phyloP scores from a whole-genome alignment of 2,113 vertebrate species.

The Sylvietta virens region DNA sequence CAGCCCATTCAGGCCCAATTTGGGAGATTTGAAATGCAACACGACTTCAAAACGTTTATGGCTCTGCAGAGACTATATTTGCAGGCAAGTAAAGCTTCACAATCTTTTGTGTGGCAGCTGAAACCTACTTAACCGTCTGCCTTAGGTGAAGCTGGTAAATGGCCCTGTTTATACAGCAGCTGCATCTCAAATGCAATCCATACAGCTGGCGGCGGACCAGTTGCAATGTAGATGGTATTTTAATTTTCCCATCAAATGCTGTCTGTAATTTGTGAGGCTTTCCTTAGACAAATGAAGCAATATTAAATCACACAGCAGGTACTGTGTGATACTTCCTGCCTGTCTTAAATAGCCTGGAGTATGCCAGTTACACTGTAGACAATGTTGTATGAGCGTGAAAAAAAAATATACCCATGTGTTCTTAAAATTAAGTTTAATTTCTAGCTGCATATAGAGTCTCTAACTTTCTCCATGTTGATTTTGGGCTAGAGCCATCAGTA shows the following conservation, averaged over 20 bases:
- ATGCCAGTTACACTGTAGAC: not conserved
- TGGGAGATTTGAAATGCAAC: constrained; percentile 11
- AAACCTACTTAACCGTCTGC: constrained; percentile 35
- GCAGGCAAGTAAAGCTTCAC: not conserved
- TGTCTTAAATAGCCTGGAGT: not conserved
- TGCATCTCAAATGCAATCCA: constrained; percentile 39
- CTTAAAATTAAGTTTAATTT: constrained; percentile 47
- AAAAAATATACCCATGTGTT: constrained; percentile 10
- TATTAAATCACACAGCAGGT: not conserved
- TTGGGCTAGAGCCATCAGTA: constrained; percentile 36
- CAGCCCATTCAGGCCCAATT: not conserved
- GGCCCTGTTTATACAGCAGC: constrained; percentile 45
- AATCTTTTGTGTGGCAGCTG: constrained; percentile 46
- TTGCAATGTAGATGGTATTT: constrained; percentile 45
- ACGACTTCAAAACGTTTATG: not conserved
- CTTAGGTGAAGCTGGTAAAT: constrained; percentile 54
- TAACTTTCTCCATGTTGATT: constrained; percentile 19
- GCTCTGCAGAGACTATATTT: constrained; percentile 4
- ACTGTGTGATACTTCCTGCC: not conserved
- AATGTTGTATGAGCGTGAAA: constrained; percentile 1
- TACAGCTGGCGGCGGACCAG: constrained; percentile 32
- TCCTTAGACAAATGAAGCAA: constrained; percentile 3
- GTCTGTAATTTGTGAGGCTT: constrained; percentile 46
- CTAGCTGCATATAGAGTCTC: not conserved
- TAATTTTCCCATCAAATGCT: constrained; percentile 45